Conservation (phyloP, 2,888 invertebrate species). For the Nomada goodeniana region DNA sequence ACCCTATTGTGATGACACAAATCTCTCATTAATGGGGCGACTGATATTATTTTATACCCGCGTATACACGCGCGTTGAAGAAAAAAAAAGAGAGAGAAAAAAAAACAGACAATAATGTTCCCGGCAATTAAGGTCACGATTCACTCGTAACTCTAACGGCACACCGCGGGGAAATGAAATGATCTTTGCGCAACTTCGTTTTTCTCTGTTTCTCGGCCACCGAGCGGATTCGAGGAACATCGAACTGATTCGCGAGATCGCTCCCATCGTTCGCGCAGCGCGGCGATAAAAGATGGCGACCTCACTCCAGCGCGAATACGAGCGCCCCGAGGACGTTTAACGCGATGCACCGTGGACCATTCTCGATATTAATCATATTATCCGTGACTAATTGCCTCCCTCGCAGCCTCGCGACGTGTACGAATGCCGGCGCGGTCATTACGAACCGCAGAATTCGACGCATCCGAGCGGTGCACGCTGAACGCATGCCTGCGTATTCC, state of each 20-base stretch:
- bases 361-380: slow-evolving; percentile 57
- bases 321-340: slow-evolving; percentile 22
- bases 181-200: not conserved
- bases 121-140: slow-evolving; percentile 10
- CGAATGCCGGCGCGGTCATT: slow-evolving; percentile 35
- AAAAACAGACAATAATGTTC: not conserved
- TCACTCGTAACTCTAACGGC: not conserved
- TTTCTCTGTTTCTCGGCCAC: no score
- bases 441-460: slow-evolving; percentile 51
- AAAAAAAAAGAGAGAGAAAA: not conserved
- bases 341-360: slow-evolving; percentile 14
- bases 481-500: not conserved
- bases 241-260: not conserved
- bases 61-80: not conserved
- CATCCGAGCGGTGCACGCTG: slow-evolving; percentile 38
- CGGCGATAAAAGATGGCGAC: not conserved
- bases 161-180: not conserved
- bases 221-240: not conserved
- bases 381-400: slow-evolving; percentile 52
- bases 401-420: slow-evolving; percentile 38
- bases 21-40: slow-evolving; percentile 25
- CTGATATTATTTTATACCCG: not conserved
- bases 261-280: not conserved
- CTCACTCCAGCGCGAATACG: slow-evolving; percentile 11
- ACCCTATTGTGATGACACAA: slow-evolving; percentile 16